A percentile compares a stretch with the other conserved stretches of the same genome.
Conservation (phyloP, 2,113 vertebrate genomes). For the Pao palembangensis region DNA sequence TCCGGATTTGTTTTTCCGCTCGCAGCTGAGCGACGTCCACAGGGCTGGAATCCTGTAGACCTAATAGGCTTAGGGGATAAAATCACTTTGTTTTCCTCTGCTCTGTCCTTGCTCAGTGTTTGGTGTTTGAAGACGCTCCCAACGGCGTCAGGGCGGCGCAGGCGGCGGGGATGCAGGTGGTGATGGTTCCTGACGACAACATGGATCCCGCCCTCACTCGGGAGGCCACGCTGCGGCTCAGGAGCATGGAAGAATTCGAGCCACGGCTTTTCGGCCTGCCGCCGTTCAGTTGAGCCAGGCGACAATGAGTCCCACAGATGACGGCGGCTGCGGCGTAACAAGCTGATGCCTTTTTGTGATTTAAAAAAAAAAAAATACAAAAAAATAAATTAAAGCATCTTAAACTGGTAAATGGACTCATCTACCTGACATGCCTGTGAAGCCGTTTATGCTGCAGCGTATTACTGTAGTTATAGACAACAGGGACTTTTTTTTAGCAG, state of each 20-base stretch:
- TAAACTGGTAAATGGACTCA: too few species aligned
- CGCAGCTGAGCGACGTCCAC: neutral
- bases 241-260: conserved; percentile 82
- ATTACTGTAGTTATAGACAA: too few species aligned
- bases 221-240: conserved; percentile 78
- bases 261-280: conserved; percentile 88
- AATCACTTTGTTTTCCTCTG: conserved; percentile 18
- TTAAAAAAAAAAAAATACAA: too few species aligned
- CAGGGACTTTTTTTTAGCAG: too few species aligned
- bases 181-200: conserved; percentile 87
- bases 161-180: conserved; percentile 88
- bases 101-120: conserved; percentile 73
- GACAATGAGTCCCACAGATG: too few species aligned
- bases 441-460: too few species aligned
- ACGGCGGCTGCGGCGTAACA: too few species aligned
- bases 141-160: conserved; percentile 82
- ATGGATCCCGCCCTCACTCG: conserved; percentile 73
- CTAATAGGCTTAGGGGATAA: conserved; percentile 38
- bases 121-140: conserved; percentile 93
- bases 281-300: conserved; percentile 67
- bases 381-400: too few species aligned
- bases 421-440: too few species aligned
- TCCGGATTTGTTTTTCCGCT: conserved; percentile 20
- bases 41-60: conserved; percentile 13
- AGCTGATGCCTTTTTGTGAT: too few species aligned